Percentiles rank a stretch among this genome's conserved stretches.
Evolutionary conservation across 2,888 invertebrate species (phyloP).

Genomic region (Amiota minor): DNA sequence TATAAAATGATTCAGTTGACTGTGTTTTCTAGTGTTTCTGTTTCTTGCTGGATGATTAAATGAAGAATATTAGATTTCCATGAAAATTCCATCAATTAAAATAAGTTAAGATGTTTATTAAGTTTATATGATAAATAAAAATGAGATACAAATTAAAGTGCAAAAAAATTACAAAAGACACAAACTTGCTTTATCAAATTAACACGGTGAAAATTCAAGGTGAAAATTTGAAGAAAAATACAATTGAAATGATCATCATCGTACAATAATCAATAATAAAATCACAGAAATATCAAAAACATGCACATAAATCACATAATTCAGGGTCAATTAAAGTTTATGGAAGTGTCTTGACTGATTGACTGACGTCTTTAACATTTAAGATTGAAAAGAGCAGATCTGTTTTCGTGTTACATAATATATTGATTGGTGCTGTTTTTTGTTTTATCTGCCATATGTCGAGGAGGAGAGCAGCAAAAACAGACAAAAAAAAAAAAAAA

Average conservation of each 20-base stretch:
- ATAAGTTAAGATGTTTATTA: background rate
- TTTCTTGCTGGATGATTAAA: too few relatives aligned
- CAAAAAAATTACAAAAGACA: background rate
- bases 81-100: too few relatives aligned
- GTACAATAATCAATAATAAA: background rate
- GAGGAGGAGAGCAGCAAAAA: background rate
- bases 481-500: background rate
- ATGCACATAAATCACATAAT: constrained; percentile 21
- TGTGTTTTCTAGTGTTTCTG: background rate
- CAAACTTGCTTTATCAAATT: background rate
- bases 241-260: background rate
- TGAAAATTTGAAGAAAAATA: background rate
- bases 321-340: constrained; percentile 19
- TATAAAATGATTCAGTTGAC: background rate
- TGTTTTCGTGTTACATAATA: background rate
- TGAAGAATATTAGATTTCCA: too few relatives aligned
- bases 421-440: background rate
- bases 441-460: background rate
- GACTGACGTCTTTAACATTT: constrained; percentile 17
- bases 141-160: background rate
- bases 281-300: constrained; percentile 3
- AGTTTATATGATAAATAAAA: background rate
- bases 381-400: background rate
- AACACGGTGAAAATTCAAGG: background rate
- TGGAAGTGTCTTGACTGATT: too few relatives aligned